Conservation (phyloP, 2,888 invertebrate genomes). For the Melinopterus prodromus region DNA sequence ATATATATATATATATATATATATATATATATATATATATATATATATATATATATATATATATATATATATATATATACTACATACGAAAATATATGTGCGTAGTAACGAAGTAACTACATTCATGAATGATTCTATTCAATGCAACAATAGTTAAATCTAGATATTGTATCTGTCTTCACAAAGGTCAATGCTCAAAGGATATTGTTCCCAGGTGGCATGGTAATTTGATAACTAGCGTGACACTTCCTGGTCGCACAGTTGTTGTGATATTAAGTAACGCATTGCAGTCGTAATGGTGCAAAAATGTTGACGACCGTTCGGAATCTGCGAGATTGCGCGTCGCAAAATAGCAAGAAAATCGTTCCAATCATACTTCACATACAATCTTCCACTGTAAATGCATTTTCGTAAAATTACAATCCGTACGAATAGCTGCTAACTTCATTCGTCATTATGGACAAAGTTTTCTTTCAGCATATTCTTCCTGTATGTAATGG, state of each 20-base stretch:
- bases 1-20: too few species aligned
- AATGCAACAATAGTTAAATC: background rate
- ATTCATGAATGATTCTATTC: background rate
- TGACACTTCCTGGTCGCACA: constrained; percentile 4
- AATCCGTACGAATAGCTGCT: too few species aligned
- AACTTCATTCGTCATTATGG: too few species aligned
- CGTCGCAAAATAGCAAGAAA: background rate
- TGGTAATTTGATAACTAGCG: background rate
- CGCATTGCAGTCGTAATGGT: background rate
- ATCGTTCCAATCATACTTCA: background rate
- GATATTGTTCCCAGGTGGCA: background rate
- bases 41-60: too few species aligned
- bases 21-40: too few species aligned
- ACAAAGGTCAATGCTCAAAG: background rate
- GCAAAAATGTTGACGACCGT: background rate
- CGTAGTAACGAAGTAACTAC: background rate
- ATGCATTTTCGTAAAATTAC: background rate
- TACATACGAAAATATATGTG: background rate
- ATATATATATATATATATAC: too few species aligned
- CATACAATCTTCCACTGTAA: background rate
- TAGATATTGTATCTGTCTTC: background rate
- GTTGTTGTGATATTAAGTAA: background rate
- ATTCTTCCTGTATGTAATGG: background rate
- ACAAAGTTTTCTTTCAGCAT: background rate
- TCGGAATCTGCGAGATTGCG: background rate